A percentile compares a stretch with the other conserved stretches of the same genome.
Evolutionary conservation across 1,140 invertebrate genomes (phyloP).

Genomic region (Agraylea sexmaculata): DNA sequence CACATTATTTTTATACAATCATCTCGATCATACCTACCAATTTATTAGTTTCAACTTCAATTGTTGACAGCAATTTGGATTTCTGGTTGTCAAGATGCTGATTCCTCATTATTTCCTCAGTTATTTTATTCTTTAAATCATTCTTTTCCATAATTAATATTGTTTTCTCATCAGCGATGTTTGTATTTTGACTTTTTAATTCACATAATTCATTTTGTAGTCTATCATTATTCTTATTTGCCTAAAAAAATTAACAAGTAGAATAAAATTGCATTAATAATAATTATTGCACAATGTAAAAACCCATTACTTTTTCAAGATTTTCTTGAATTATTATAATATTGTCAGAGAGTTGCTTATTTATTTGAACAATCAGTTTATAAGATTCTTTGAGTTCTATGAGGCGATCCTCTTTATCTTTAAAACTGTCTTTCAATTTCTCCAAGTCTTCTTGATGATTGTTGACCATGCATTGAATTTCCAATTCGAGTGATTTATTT

Average conservation of each 20-base stretch:
- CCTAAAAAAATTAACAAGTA: conserved; percentile 22
- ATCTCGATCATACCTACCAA: conserved; percentile 32
- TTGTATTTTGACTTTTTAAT: conserved; percentile 40
- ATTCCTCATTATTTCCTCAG: conserved; percentile 39
- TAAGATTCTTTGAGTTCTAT: conserved; percentile 36
- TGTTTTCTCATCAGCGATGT: conserved; percentile 42
- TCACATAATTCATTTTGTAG: conserved; percentile 35
- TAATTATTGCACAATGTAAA: conserved; percentile 4
- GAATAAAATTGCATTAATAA: conserved; percentile 10
- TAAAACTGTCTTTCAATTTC: conserved; percentile 19
- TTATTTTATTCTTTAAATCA: conserved; percentile 37
- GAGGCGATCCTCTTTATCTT: conserved; percentile 30
- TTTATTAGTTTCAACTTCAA: conserved; percentile 37
- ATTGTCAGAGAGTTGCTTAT: conserved; percentile 40
- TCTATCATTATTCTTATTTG: conserved; percentile 24
- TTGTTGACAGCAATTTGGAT: conserved; percentile 30
- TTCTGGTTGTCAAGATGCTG: conserved; percentile 40
- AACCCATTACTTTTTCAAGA: conserved; percentile 36
- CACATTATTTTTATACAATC: conserved; percentile 6
- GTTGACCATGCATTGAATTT: conserved; percentile 16
- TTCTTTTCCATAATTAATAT: conserved; percentile 42
- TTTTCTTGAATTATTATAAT: conserved; percentile 39
- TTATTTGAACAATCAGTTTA: conserved; percentile 37
- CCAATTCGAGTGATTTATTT: conserved; percentile 33
- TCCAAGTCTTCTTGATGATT: conserved; percentile 19